phyloP scores from a whole-genome alignment of 2,888 invertebrate genomes.

The Caenorhabditis panamensis region DNA sequence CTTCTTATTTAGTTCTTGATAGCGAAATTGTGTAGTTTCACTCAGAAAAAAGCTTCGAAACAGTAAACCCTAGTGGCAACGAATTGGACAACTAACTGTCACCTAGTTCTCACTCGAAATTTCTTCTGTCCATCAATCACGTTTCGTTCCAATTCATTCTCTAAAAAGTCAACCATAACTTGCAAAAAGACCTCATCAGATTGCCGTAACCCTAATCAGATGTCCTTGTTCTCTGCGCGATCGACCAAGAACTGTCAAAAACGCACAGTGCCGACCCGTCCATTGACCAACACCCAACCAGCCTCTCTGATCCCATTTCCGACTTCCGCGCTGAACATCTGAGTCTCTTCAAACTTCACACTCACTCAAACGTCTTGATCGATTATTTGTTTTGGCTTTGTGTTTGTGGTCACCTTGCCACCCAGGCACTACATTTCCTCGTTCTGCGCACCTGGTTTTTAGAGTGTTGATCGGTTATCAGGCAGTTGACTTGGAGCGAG shows the following conservation, averaged over 20 bases:
- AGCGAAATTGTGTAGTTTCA: background rate
- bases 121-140: background rate
- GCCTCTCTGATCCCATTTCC: slow-evolving; percentile 16
- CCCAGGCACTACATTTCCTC: slow-evolving; percentile 11
- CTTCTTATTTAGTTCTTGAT: background rate
- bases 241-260: background rate
- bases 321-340: slow-evolving; percentile 24
- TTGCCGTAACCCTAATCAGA: slow-evolving; percentile 23
- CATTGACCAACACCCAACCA: background rate
- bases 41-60: too few species aligned
- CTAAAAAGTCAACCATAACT: background rate
- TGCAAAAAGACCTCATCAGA: background rate
- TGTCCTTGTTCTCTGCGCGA: slow-evolving; percentile 6
- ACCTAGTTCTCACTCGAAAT: too few species aligned
- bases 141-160: background rate
- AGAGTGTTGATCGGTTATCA: background rate
- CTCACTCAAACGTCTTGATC: slow-evolving; percentile 19
- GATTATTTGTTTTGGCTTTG: slow-evolving; percentile 49
- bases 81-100: too few species aligned
- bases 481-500: background rate
- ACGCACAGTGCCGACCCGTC: background rate
- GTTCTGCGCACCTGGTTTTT: background rate
- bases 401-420: slow-evolving; percentile 19
- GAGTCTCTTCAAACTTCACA: slow-evolving; percentile 33
- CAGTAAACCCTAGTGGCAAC: too few species aligned